phyloP scores from a whole-genome alignment of 2,797 vertebrate species.

The Schizothorax lantsangensis region DNA sequence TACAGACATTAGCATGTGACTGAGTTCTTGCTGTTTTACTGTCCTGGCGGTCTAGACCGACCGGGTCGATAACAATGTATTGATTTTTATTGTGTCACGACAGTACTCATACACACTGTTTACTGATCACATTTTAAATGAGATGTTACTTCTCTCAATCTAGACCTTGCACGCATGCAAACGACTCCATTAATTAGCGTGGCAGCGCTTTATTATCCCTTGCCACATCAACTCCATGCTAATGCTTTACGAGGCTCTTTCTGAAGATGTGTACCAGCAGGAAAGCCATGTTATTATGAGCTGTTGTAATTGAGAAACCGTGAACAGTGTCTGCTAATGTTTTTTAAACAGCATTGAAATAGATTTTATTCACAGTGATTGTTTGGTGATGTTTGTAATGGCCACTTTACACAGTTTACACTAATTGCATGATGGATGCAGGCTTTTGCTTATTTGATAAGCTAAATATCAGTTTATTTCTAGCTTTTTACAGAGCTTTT shows the following conservation, averaged over 20 bases:
- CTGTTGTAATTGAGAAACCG: constrained; percentile 21
- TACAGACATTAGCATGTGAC: not conserved
- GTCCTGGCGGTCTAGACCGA: not conserved
- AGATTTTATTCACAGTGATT: constrained; percentile 11
- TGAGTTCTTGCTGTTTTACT: not conserved
- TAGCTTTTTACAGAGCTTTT: not conserved
- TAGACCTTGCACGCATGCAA: constrained; percentile 56
- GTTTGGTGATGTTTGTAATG: constrained; percentile 20
- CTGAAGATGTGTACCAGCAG: constrained; percentile 22
- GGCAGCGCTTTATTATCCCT: constrained; percentile 59
- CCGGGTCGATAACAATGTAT: constrained; percentile 58
- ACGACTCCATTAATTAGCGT: constrained; percentile 66
- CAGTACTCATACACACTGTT: constrained; percentile 57
- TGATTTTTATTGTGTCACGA: constrained; percentile 64
- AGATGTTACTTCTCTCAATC: constrained; percentile 62
- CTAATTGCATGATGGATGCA: constrained; percentile 23
- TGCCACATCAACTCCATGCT: constrained; percentile 56
- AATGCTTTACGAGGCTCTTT: constrained; percentile 64
- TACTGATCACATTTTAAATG: constrained; percentile 59
- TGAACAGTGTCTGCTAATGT: constrained; percentile 31
- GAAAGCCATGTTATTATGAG: constrained; percentile 10
- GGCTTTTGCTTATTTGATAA: constrained; percentile 3
- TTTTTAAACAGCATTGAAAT: constrained; percentile 23
- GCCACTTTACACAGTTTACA: constrained; percentile 6
- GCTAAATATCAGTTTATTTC: not conserved